Conservation (phyloP, 2,113 vertebrate genomes). For the Melanocharis versteri region DNA sequence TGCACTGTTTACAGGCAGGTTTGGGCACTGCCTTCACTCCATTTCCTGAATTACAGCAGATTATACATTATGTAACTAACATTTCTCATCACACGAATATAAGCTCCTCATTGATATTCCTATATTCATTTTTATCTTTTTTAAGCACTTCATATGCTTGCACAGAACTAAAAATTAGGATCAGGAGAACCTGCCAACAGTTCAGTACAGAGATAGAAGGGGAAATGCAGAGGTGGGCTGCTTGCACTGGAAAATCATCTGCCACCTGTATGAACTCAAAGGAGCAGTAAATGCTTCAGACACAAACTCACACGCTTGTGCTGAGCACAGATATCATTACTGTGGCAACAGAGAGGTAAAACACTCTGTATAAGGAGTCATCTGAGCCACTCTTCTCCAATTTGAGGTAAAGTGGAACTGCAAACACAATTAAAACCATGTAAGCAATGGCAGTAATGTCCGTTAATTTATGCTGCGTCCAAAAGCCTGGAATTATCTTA, state of each 20-base stretch:
- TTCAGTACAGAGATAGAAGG: rapidly evolving
- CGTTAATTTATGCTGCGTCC: neutral
- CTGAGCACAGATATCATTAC: neutral
- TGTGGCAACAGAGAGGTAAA: neutral
- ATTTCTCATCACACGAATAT: neutral
- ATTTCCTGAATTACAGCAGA: neutral
- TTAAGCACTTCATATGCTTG: neutral
- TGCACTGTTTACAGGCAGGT: neutral
- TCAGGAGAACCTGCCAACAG: neutral
- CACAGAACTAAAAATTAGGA: neutral
- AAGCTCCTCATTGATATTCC: neutral
- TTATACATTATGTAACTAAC: neutral
- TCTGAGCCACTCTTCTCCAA: neutral
- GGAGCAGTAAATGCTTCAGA: neutral
- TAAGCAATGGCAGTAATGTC: neutral
- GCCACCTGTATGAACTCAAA: neutral
- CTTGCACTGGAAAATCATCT: neutral
- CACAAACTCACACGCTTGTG: neutral
- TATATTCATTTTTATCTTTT: neutral
- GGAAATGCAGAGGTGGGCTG: neutral
- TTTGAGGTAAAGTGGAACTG: neutral
- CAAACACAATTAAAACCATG: neutral
- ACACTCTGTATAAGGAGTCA: neutral
- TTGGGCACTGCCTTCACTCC: neutral
- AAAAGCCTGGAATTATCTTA: neutral